Evolutionary conservation across 2,797 vertebrate genomes (phyloP).

Genomic region (Notolepis coatsorum): DNA sequence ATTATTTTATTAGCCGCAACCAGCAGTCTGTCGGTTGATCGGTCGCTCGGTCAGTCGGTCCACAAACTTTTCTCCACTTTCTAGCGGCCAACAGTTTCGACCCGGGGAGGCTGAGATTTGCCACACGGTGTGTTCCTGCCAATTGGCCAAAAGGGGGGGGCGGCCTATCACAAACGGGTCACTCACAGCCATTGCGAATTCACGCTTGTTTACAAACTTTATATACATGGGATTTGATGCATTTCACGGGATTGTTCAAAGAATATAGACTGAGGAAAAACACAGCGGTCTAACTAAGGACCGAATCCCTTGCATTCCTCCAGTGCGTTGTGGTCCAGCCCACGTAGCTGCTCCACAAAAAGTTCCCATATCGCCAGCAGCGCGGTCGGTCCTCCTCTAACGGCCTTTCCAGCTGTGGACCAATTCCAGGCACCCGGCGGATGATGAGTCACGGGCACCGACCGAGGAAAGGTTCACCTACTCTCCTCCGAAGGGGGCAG

Average conservation of each 20-base stretch:
- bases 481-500: neutral
- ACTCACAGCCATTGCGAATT: too few relatives aligned
- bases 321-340: too few relatives aligned
- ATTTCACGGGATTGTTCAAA: neutral
- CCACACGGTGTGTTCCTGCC: too few relatives aligned
- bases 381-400: constrained; percentile 26
- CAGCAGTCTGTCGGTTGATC: too few relatives aligned
- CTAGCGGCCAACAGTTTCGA: too few relatives aligned
- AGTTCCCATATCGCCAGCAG: constrained; percentile 16
- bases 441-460: constrained; percentile 38
- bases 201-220: too few relatives aligned
- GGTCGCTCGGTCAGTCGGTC: too few relatives aligned
- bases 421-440: constrained; percentile 35
- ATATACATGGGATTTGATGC: neutral
- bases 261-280: neutral
- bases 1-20: neutral
- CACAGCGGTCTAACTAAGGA: neutral
- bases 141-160: too few relatives aligned
- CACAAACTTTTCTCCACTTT: too few relatives aligned
- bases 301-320: too few relatives aligned
- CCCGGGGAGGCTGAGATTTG: too few relatives aligned
- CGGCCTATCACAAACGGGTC: too few relatives aligned
- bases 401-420: constrained; percentile 49
- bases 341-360: constrained; percentile 19
- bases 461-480: constrained; percentile 6